Conservation (phyloP, 2,113 vertebrate genomes). For the Lota lota region DNA sequence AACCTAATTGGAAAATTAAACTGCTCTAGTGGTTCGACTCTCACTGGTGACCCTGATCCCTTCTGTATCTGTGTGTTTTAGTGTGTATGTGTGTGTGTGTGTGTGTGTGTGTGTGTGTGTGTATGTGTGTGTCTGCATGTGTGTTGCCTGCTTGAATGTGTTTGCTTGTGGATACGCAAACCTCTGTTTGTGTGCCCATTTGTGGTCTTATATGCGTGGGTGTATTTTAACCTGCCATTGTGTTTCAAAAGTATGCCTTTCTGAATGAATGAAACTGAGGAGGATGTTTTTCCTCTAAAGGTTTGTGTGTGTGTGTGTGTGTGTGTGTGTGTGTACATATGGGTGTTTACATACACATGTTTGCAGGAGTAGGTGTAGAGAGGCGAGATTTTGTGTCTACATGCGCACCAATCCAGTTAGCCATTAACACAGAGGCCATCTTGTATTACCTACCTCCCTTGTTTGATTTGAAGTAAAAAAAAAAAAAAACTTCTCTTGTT, state of each 20-base stretch:
- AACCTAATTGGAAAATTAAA: constrained; percentile 10
- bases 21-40: background rate
- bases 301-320: constrained; percentile 19
- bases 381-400: constrained; percentile 3
- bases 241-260: too few species aligned
- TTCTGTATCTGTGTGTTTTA: background rate
- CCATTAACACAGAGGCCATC: constrained; percentile 49
- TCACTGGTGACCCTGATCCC: constrained; percentile 2
- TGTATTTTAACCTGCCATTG: too few species aligned
- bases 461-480: constrained; percentile 39
- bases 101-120: background rate
- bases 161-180: background rate
- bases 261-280: too few species aligned
- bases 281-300: background rate
- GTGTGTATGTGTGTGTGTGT: background rate
- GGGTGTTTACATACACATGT: constrained; percentile 28
- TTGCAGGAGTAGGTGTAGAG: constrained; percentile 15
- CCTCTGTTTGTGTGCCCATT: too few species aligned
- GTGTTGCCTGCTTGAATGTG: background rate
- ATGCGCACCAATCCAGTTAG: constrained; percentile 37
- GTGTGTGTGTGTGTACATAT: constrained; percentile 7
- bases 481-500: background rate
- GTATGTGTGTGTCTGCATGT: background rate
- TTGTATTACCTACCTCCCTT: constrained; percentile 39
- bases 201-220: too few species aligned